Conservation (phyloP, 2,888 invertebrate genomes). For the Tetragnatha montana region DNA sequence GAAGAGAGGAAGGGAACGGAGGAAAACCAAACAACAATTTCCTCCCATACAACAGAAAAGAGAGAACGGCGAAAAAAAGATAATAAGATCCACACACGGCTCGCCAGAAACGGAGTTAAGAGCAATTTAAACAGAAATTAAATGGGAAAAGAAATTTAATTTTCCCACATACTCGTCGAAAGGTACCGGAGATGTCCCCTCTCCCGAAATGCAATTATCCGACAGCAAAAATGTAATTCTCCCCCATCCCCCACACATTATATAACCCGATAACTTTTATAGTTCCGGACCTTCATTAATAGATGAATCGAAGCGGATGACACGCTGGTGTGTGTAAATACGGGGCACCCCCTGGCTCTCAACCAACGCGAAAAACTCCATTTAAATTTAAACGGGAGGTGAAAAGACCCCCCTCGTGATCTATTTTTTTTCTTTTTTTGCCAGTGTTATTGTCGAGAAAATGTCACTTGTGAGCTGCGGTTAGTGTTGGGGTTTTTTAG, state of each 20-base stretch:
- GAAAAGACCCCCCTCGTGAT: conserved; percentile 35
- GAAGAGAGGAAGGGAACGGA: conserved; percentile 10
- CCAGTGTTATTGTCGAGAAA: no score
- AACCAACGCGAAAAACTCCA: conserved; percentile 43
- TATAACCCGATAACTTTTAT: conserved; percentile 60
- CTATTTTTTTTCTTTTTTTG: no score
- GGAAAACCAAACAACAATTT: conserved; percentile 60
- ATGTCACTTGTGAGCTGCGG: no score
- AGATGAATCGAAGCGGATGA: conserved; percentile 53
- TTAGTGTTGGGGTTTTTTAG: no score
- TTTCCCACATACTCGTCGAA: conserved; percentile 34
- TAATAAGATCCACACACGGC: conserved; percentile 25
- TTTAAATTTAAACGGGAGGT: conserved; percentile 31
- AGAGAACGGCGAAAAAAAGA: not conserved
- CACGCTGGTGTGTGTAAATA: conserved; percentile 43
- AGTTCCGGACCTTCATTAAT: conserved; percentile 51
- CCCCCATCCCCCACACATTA: conserved; percentile 21
- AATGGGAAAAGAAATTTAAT: conserved; percentile 66
- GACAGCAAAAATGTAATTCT: conserved; percentile 49
- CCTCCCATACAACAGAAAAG: conserved; percentile 1
- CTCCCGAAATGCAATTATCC: conserved; percentile 57
- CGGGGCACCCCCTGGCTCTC: not conserved
- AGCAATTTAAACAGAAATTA: conserved; percentile 67
- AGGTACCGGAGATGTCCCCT: conserved; percentile 24
- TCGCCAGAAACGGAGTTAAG: conserved; percentile 57